Conservation (phyloP, 1,140 invertebrate species). For the Neotoxoptera formosana region DNA sequence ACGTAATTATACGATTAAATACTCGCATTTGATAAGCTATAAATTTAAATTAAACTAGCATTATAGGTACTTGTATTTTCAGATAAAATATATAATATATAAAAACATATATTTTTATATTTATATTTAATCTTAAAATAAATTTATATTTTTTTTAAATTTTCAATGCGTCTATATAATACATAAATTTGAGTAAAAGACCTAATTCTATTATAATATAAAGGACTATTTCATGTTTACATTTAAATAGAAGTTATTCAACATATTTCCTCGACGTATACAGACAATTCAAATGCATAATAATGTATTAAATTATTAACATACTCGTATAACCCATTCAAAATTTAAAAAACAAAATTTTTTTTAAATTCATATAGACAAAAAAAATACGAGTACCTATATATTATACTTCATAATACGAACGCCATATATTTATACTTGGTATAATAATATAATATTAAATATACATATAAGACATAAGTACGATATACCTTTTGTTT, state of each 20-base stretch:
- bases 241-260: neutral
- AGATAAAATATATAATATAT: neutral
- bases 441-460: neutral
- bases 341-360: neutral
- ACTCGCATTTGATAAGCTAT: too few relatives aligned
- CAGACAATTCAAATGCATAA: neutral
- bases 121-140: too few relatives aligned
- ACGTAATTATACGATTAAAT: too few relatives aligned
- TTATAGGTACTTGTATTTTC: neutral
- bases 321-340: slow-evolving; percentile 15
- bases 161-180: neutral
- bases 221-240: neutral
- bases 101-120: neutral
- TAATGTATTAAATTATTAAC: slow-evolving; percentile 9
- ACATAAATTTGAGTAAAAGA: neutral
- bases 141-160: neutral
- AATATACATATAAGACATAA: neutral
- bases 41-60: neutral
- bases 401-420: neutral
- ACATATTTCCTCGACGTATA: neutral
- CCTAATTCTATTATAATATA: neutral
- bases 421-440: neutral
- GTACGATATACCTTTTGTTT: neutral
- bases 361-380: neutral
- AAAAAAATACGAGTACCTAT: neutral